Conservation (phyloP, 2,113 vertebrate species). For the Scytalopus superciliaris region DNA sequence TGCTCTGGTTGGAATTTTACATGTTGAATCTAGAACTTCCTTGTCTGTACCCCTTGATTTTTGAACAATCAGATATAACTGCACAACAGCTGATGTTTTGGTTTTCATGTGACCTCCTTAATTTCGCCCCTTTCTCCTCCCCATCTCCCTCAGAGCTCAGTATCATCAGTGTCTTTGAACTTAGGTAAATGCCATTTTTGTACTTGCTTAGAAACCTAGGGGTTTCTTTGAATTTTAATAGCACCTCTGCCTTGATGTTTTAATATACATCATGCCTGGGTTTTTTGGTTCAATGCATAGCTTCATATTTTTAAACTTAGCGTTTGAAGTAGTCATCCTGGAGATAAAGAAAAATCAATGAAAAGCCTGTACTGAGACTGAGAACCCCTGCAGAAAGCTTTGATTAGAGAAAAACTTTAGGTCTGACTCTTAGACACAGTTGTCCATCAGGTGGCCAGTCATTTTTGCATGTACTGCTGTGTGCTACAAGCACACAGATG, state of each 20-base stretch:
- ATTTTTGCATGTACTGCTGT: background rate
- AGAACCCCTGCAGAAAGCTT: slow-evolving; percentile 42
- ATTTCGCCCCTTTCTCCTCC: background rate
- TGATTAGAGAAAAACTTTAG: slow-evolving; percentile 48
- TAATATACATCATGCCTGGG: background rate
- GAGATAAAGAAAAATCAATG: slow-evolving; percentile 36
- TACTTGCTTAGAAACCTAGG: background rate
- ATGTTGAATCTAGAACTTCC: background rate
- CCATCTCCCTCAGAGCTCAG: background rate
- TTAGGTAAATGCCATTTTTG: background rate
- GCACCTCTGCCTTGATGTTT: background rate
- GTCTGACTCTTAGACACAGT: background rate
- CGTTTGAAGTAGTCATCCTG: slow-evolving; percentile 15
- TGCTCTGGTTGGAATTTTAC: background rate
- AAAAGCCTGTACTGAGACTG: background rate
- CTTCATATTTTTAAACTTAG: slow-evolving; percentile 8
- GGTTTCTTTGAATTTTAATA: background rate
- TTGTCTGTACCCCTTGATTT: background rate
- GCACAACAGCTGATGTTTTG: background rate
- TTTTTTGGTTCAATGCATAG: slow-evolving; percentile 9
- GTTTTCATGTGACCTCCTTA: background rate
- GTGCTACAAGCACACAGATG: background rate
- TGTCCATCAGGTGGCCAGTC: slow-evolving; percentile 26
- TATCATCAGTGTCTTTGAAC: background rate
- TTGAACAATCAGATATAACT: background rate